A percentile compares a stretch with the other conserved stretches of the same genome.
Evolutionary conservation across 1,140 invertebrate species (phyloP).

Genomic region (Aphidius ervi): DNA sequence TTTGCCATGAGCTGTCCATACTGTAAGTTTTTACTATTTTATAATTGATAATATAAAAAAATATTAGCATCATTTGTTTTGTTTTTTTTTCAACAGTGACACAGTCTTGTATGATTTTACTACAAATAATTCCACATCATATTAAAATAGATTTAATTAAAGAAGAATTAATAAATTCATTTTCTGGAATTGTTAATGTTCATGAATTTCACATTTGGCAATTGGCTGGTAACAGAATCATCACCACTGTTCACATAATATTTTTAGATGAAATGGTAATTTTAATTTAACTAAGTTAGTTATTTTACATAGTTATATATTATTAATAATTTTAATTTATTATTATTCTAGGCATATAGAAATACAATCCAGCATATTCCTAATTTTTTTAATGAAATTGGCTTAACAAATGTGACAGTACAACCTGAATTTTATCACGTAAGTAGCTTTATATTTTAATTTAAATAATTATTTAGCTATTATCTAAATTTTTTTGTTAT

Average conservation of each 20-base stretch:
- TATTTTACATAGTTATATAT: conserved; percentile 6
- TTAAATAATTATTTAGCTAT: conserved; percentile 1
- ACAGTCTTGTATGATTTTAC: conserved; percentile 71
- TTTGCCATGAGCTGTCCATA: conserved; percentile 68
- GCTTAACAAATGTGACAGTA: conserved; percentile 72
- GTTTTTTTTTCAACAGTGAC: conserved; percentile 58
- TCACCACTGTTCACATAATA: conserved; percentile 71
- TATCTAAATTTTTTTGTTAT: background rate
- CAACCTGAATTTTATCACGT: conserved; percentile 69
- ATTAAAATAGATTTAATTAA: conserved; percentile 70
- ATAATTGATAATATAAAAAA: background rate
- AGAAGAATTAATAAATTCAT: conserved; percentile 61
- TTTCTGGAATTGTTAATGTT: conserved; percentile 74
- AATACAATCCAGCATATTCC: conserved; percentile 62
- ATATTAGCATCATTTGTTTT: background rate
- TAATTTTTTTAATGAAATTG: conserved; percentile 67
- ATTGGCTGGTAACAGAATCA: conserved; percentile 65
- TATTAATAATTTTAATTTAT: conserved; percentile 12
- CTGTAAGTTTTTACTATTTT: conserved; percentile 55
- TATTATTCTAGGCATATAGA: conserved; percentile 57
- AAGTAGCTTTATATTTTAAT: conserved; percentile 15
- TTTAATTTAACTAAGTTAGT: conserved; percentile 23
- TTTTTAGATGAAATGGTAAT: conserved; percentile 61
- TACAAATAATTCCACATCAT: conserved; percentile 77
- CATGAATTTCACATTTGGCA: conserved; percentile 83